Evolutionary conservation across 1,140 invertebrate genomes (phyloP).

Genomic region (Campoletis sonorensis): DNA sequence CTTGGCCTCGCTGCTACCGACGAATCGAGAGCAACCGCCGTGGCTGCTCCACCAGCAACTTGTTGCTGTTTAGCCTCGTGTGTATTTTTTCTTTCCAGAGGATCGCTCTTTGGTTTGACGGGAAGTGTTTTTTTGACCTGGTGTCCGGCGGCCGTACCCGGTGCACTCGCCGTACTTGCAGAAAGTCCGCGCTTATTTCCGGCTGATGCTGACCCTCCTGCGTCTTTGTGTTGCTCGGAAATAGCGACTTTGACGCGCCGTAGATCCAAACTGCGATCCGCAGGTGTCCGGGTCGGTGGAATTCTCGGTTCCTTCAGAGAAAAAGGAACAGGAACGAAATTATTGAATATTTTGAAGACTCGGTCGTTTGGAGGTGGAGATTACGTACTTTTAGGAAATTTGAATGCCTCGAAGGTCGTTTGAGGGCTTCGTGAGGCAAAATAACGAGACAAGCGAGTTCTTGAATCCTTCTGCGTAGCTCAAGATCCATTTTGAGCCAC

Average conservation of each 20-base stretch:
- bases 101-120: constrained; percentile 73
- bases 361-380: too few relatives aligned
- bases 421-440: constrained; percentile 70
- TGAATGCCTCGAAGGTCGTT: constrained; percentile 69
- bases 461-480: constrained; percentile 79
- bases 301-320: constrained; percentile 65
- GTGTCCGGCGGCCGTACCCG: constrained; percentile 43
- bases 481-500: constrained; percentile 81
- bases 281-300: constrained; percentile 59
- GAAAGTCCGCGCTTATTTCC: not conserved
- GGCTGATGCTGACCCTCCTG: too few relatives aligned
- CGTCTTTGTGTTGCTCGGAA: constrained; percentile 63
- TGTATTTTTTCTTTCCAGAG: constrained; percentile 69
- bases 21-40: not conserved
- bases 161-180: constrained; percentile 22
- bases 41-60: not conserved
- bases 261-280: constrained; percentile 76
- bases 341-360: not conserved
- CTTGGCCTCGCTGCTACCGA: constrained; percentile 68
- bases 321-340: not conserved
- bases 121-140: constrained; percentile 66
- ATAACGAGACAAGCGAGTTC: constrained; percentile 79
- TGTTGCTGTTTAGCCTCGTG: constrained; percentile 63
- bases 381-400: constrained; percentile 68
- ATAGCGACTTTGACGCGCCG: constrained; percentile 80